A percentile compares a stretch with the other conserved stretches of the same genome.
Evolutionary conservation across 2,797 vertebrate species (phyloP).

Genomic region (Gymnopithys bicolor): DNA sequence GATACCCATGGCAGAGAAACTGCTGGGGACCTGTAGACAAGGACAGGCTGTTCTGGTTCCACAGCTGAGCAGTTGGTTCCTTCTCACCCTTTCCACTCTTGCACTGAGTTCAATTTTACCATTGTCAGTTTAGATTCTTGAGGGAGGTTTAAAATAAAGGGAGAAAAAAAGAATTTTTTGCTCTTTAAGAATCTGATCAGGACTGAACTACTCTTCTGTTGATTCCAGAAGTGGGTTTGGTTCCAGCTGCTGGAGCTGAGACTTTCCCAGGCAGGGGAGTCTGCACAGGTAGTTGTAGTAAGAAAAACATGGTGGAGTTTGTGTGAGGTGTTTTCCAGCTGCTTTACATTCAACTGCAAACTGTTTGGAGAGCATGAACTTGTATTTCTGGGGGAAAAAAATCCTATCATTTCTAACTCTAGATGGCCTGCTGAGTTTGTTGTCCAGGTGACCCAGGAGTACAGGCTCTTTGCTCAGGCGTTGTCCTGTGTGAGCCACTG

Average conservation of each 20-base stretch:
- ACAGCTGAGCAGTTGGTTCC: background rate
- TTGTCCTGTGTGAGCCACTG: background rate
- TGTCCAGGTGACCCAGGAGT: background rate
- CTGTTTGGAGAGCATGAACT: background rate
- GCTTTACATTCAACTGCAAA: background rate
- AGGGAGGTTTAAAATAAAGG: background rate
- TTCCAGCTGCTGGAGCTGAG: background rate
- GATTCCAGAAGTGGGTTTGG: background rate
- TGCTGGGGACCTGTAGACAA: background rate
- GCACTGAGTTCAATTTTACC: background rate
- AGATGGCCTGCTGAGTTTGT: background rate
- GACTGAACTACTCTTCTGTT: background rate
- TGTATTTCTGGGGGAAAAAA: background rate
- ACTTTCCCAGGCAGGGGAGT: background rate
- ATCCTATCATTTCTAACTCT: background rate
- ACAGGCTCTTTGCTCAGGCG: background rate
- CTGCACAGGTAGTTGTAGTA: background rate
- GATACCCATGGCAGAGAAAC: background rate
- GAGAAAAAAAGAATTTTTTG: accelerated
- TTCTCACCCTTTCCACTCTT: background rate
- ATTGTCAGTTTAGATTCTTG: background rate
- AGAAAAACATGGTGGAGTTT: background rate
- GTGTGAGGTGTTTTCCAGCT: background rate
- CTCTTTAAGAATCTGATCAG: background rate
- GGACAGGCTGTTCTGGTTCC: background rate